Evolutionary conservation across 2,888 invertebrate species (phyloP).

Genomic region (Ochropleura leucogaster): DNA sequence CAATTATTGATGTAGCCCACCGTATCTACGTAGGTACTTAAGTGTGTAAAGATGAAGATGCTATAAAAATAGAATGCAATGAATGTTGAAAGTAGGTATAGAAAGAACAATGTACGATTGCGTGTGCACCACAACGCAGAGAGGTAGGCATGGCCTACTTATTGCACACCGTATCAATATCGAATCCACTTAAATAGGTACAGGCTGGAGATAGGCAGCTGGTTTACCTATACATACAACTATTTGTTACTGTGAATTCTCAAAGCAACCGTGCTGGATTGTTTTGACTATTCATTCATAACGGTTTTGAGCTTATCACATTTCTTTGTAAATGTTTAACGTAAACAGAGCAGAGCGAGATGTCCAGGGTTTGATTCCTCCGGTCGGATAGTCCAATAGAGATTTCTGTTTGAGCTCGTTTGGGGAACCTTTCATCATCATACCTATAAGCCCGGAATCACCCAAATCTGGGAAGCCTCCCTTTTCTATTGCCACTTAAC

Average conservation of each 20-base stretch:
- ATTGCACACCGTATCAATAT: not conserved
- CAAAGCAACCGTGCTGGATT: not conserved
- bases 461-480: no score
- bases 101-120: not conserved
- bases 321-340: not conserved
- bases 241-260: not conserved
- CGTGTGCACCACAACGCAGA: not conserved
- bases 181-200: not conserved
- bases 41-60: slow-evolving; percentile 2
- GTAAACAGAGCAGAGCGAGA: not conserved
- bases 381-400: no score
- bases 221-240: not conserved
- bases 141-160: not conserved
- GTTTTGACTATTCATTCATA: slow-evolving; percentile 25
- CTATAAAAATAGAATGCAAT: not conserved
- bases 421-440: not conserved
- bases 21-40: not conserved
- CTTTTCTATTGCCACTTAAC: no score
- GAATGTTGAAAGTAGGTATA: not conserved
- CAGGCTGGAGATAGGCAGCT: no score
- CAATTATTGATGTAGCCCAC: no score
- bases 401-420: not conserved
- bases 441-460: no score
- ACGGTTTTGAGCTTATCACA: slow-evolving; percentile 7
- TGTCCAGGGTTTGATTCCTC: slow-evolving; percentile 2